A percentile compares a stretch with the other conserved stretches of the same genome.
Conservation (phyloP, 2,797 vertebrate species). For the Rhinogobio ventralis region DNA sequence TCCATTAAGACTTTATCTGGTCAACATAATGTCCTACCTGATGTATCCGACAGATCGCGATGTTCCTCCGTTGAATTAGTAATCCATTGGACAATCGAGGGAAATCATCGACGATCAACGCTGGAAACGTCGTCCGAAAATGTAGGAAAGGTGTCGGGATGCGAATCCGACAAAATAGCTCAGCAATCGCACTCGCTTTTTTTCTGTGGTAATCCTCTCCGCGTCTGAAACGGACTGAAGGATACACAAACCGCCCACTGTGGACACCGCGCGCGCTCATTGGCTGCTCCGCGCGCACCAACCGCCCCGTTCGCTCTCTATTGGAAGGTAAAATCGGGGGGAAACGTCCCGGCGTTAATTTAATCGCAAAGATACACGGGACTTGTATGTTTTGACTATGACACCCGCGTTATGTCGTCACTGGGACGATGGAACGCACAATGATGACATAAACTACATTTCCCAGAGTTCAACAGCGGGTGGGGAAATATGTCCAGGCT, state of each 20-base stretch:
- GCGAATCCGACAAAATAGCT: conserved; percentile 72
- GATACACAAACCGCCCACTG: conserved; percentile 61
- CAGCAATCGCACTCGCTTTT: conserved; percentile 66
- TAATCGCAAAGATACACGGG: conserved; percentile 37
- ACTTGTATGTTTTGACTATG: conserved; percentile 54
- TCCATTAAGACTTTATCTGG: conserved; percentile 29
- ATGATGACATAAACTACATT: conserved; percentile 71
- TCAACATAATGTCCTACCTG: conserved; percentile 48
- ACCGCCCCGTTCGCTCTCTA: conserved; percentile 51
- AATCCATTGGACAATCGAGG: conserved; percentile 51
- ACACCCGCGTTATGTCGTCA: not conserved
- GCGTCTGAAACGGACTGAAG: conserved; percentile 74
- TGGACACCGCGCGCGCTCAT: conserved; percentile 42
- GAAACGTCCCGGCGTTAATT: not conserved
- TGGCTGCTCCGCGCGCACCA: conserved; percentile 58
- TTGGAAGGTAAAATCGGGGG: conserved; percentile 65
- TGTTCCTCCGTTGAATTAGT: conserved; percentile 2
- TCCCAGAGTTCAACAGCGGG: conserved; percentile 50
- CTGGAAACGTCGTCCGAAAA: conserved; percentile 67
- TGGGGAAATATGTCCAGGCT: conserved; percentile 19
- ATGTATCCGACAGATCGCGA: conserved; percentile 17
- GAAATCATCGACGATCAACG: conserved; percentile 53
- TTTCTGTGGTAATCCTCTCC: conserved; percentile 65
- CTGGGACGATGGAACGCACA: conserved; percentile 38
- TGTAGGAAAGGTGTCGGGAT: conserved; percentile 70